Percentiles rank a stretch among this genome's conserved stretches.
These are phyloP conservation scores for Phymanthus crucifer DNA, from an alignment of 92 coral and sea anemone genomes.

Conservation along the genomic window DNA sequence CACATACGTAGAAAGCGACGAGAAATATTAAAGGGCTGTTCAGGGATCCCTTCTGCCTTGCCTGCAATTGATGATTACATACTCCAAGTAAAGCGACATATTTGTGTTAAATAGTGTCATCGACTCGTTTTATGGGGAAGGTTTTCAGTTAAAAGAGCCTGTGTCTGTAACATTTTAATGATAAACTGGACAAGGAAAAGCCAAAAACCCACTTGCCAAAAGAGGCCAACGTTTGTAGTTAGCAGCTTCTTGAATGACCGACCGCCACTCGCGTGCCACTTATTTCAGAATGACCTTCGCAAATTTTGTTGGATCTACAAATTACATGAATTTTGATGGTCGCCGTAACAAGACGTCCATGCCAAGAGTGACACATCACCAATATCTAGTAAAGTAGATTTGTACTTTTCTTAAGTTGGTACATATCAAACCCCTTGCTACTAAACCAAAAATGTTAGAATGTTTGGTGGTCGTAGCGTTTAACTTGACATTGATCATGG, in stretches of 20 bases:
- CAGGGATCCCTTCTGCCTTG: neutral
- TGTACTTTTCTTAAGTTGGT: neutral
- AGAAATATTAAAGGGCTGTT: neutral
- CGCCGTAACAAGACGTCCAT: neutral
- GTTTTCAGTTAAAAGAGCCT: neutral
- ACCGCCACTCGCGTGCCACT: neutral
- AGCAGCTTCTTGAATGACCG: neutral
- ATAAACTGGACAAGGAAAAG: neutral
- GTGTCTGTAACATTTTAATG: neutral
- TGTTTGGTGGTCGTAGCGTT: neutral
- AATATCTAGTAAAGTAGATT: neutral
- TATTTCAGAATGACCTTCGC: conserved; percentile 4
- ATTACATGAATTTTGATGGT: neutral
- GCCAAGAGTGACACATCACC: neutral
- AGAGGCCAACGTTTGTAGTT: neutral
- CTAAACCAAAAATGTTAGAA: neutral
- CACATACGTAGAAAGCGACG: neutral
- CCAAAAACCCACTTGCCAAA: neutral
- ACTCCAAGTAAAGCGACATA: neutral
- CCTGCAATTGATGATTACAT: conserved; percentile 7
- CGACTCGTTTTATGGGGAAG: neutral
- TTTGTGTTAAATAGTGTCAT: neutral
- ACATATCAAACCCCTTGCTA: neutral
- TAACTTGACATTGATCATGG: neutral
- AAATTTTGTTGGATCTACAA: neutral